phyloP scores from a whole-genome alignment of 2,113 vertebrate genomes.

The Callocephalon fimbriatum region DNA sequence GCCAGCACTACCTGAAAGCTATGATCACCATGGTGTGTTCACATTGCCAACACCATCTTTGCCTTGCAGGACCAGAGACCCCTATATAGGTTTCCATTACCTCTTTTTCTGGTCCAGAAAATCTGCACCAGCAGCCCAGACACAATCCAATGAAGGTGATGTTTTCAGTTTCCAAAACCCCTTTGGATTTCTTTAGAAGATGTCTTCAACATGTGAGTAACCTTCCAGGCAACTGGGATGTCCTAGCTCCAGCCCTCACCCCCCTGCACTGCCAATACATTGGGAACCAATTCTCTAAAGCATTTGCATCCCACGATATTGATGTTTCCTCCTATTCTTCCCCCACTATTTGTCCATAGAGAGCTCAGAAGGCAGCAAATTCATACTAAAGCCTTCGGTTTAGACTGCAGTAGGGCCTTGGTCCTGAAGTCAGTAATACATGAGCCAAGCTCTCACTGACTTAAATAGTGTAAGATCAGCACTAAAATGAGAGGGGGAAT shows the following conservation, averaged over 20 bases:
- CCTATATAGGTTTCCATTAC: background rate
- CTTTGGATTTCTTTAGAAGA: background rate
- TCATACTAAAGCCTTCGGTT: background rate
- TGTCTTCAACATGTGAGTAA: background rate
- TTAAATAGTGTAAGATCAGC: background rate
- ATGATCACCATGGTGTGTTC: too few species aligned
- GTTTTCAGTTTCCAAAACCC: background rate
- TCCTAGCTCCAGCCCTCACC: background rate
- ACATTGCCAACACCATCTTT: background rate
- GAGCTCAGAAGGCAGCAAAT: background rate
- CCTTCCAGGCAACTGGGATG: background rate
- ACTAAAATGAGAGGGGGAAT: background rate
- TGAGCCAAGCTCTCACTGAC: background rate
- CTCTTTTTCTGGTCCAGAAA: background rate
- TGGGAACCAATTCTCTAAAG: background rate
- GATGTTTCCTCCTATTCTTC: background rate
- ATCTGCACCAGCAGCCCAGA: background rate
- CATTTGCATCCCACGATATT: background rate
- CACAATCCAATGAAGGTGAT: background rate
- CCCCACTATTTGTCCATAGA: fast-evolving
- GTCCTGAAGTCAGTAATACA: background rate
- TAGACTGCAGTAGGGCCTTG: background rate
- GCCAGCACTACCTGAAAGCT: background rate
- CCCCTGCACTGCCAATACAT: background rate
- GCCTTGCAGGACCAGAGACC: background rate